phyloP scores from a whole-genome alignment of 30 jellyfish, hydroid and myxozoan species.

The Turritopsis rubra region DNA sequence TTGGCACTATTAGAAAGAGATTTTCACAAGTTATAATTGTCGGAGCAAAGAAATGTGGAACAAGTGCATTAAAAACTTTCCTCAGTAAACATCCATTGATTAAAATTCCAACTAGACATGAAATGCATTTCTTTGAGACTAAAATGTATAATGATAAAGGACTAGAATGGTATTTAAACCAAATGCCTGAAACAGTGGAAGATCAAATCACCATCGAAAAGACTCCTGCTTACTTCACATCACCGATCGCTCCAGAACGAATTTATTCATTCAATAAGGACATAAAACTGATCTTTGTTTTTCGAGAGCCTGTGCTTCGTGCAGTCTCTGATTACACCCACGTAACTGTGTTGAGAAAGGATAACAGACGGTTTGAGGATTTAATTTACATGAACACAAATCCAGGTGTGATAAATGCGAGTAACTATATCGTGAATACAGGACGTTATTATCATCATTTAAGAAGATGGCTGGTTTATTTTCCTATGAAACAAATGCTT shows the following conservation, averaged over 20 bases:
- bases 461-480: constrained; percentile 49
- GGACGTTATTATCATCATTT: constrained; percentile 51
- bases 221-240: constrained; percentile 63
- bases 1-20: too few species aligned
- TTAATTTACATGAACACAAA: neutral
- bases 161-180: constrained; percentile 35
- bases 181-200: constrained; percentile 76
- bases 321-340: constrained; percentile 84
- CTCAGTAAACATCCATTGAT: constrained; percentile 61
- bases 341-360: constrained; percentile 23
- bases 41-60: constrained; percentile 91
- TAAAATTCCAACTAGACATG: constrained; percentile 40
- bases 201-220: constrained; percentile 65
- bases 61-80: constrained; percentile 70
- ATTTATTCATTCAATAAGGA: constrained; percentile 45
- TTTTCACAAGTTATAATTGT: constrained; percentile 65
- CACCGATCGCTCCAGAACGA: constrained; percentile 47
- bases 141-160: constrained; percentile 55
- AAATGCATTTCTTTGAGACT: constrained; percentile 73
- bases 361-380: neutral
- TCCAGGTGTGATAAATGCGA: constrained; percentile 10
- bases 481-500: constrained; percentile 58
- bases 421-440: constrained; percentile 18
- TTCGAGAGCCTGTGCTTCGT: constrained; percentile 73
- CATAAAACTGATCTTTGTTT: constrained; percentile 43